A percentile compares a stretch with the other conserved stretches of the same genome.
Conservation (phyloP, 2,113 vertebrate genomes). For the Balaeniceps rex region DNA sequence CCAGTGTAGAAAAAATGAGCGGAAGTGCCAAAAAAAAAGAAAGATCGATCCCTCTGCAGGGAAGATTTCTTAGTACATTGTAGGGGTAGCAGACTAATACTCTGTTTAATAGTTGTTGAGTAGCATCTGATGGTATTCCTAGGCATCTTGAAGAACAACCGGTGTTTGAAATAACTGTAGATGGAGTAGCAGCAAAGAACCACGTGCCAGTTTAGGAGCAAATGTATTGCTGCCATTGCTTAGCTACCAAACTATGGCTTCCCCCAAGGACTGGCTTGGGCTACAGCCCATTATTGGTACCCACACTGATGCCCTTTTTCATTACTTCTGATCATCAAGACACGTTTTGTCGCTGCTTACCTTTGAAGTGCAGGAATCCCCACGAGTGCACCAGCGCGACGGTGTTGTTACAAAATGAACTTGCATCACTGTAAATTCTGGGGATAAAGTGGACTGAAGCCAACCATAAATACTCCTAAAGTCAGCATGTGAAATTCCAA, state of each 20-base stretch:
- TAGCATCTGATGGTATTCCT: neutral
- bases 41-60: neutral
- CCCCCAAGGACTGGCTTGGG: neutral
- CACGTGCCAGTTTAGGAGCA: neutral
- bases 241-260: neutral
- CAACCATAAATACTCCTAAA: neutral
- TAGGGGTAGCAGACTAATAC: neutral
- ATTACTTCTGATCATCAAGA: neutral
- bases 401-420: neutral
- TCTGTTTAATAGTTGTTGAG: neutral
- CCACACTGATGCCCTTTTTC: neutral
- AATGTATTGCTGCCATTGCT: neutral
- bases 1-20: neutral
- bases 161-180: neutral
- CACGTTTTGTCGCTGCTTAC: neutral
- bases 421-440: neutral
- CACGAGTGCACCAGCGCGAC: fast-evolving
- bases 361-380: neutral
- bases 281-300: neutral
- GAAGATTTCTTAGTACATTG: neutral
- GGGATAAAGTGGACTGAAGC: neutral
- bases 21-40: neutral
- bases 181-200: neutral
- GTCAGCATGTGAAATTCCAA: neutral
- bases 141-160: neutral